Evolutionary conservation across 2,888 invertebrate genomes (phyloP).

Genomic region (Heteromyza rotundicornis): DNA sequence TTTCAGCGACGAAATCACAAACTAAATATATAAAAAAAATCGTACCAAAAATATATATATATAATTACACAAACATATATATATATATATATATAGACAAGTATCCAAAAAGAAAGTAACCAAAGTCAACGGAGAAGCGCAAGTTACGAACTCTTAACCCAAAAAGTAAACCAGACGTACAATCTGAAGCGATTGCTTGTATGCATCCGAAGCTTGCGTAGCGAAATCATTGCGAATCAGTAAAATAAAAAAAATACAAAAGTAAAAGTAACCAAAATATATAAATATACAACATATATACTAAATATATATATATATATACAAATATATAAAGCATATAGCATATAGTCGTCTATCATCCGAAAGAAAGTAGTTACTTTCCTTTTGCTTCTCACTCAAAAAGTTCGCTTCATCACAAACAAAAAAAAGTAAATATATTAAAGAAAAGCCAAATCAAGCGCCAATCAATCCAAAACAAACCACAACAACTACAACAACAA

Average conservation of each 20-base stretch:
- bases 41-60: no score
- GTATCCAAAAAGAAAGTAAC: neutral
- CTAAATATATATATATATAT: no score
- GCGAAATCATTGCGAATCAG: neutral
- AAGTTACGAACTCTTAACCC: neutral
- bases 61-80: no score
- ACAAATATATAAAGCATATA: no score
- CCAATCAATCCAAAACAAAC: conserved; percentile 25
- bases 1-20: conserved; percentile 45
- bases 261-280: conserved; percentile 5
- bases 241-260: conserved; percentile 22
- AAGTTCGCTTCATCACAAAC: conserved; percentile 1
- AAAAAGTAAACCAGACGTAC: neutral
- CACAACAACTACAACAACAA: conserved; percentile 6
- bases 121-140: neutral
- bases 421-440: no score
- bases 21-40: conserved; percentile 5
- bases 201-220: neutral
- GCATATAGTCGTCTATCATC: no score
- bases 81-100: no score
- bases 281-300: neutral
- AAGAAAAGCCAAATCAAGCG: neutral
- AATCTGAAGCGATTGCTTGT: neutral
- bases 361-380: neutral
- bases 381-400: conserved; percentile 4